These are phyloP conservation scores for Nicator chloris DNA, from an alignment of 2,113 vertebrate genomes.

Conservation along the genomic window DNA sequence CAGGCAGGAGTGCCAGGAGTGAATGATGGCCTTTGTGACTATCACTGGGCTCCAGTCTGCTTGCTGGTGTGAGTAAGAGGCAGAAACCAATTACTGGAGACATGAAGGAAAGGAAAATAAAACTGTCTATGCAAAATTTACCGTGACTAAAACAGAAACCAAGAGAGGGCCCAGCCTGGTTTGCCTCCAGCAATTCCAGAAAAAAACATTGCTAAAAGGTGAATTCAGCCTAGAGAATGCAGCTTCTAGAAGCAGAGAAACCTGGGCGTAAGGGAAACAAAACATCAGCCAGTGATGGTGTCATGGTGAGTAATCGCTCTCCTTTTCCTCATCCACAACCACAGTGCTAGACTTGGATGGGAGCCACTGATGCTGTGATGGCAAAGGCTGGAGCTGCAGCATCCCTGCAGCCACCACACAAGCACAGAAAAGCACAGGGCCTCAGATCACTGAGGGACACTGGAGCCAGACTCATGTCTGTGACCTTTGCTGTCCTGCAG, in stretches of 20 bases:
- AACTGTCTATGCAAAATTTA: not conserved
- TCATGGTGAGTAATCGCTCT: not conserved
- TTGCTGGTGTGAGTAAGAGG: not conserved
- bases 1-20: not conserved
- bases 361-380: not conserved
- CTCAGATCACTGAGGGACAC: rapidly evolving
- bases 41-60: not conserved
- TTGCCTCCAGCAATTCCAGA: not conserved
- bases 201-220: not conserved
- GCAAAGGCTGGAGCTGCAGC: not conserved
- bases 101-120: not conserved
- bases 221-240: not conserved
- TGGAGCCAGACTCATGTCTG: not conserved
- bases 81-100: not conserved
- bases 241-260: not conserved
- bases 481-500: not conserved
- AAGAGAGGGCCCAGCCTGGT: not conserved
- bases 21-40: not conserved
- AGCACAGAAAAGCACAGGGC: not conserved
- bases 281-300: not conserved
- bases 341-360: not conserved
- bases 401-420: not conserved
- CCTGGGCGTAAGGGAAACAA: not conserved
- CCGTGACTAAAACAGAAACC: not conserved
- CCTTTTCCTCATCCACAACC: not conserved